Evolutionary conservation across 2,888 invertebrate species (phyloP), one percentile per base, ranked within the genome.

Genomic region (Amblyjoppa proteus): DNA sequence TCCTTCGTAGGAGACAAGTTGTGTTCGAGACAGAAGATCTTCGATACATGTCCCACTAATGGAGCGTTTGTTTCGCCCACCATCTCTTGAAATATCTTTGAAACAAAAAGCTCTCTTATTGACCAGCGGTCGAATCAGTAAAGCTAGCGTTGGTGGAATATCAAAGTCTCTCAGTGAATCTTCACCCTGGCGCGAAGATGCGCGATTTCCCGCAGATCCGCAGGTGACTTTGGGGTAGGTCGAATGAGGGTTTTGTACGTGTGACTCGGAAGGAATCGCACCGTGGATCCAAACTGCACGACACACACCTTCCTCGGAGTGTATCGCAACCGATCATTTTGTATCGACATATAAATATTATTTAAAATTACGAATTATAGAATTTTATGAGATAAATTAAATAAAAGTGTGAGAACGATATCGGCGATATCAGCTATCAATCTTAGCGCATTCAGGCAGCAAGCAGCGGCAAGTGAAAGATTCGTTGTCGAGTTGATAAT

Each of bases 81-180:
- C 95, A 95, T 86, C 89, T 93, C 81, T 94, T 92, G 68, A 94
- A 87, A 38, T 88, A 88, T 76, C 94, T 93, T 41, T 92, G 94
- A 81, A 92, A 90, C 7, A 9, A 13, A 94, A 88, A 2, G 94
- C 93, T 2, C 91, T 89, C 41, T 94, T 31, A 85, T 94, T 93
- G 7, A 93, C 87, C 2, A 91, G 49, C 6, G 93, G 92, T 25
- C 92, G 87, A 64, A 93, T 45, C 5, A 94, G 34, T 38, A 93
- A 28, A n/a, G 92, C 88, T 6, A 94, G n/a, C 11, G 89, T 28
- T 2, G 92, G 92, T 68, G 92, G 90, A 49, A 92, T 89, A 74
- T 89, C 85, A 34, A 88, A 86, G 20, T 74, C 87, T 38, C 88
- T 89, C 3, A 92, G 28, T 85, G 85, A 61, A 85, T 64, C 45